Evolutionary conservation across 2,888 invertebrate genomes (phyloP), one percentile per base, ranked within the genome.

Genomic region (Trachelus stipa): DNA sequence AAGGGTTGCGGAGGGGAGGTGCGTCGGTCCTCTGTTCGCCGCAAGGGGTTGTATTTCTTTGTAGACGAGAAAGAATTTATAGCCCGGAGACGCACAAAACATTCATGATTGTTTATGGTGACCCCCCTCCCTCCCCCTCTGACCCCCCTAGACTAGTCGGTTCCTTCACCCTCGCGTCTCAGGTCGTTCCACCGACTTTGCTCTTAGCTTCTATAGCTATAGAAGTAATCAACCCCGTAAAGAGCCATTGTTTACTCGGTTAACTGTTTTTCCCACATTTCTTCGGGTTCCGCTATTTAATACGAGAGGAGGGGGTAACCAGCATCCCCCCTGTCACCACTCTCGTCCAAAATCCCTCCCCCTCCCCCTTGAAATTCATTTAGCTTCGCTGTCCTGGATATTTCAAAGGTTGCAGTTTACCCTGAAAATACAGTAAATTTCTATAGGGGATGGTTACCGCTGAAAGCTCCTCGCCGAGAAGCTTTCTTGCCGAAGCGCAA

Each of bases 31-130:
- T 23, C 23, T 9, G 23, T 56, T 56, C 56, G 56, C 23, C 23
- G 56, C 56, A 2, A 9, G 23, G 56, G 56, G 56, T 56, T 56
- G 78, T 85, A 83, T 85, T 83, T 83, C 79, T 83, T 79, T 81
- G 88, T 83, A 80, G 85, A 84, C 84, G 81, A 69, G 85, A 86
- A 86, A 86, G 86, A 88, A 89, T 89, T 89, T 88, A 89, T 79
- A 83, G 75, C 75, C 68, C 40, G 56, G 78, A 75, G 77, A 77
- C 80, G 79, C 80, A 85, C 84, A 81, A 83, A 87, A 84, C 85
- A 84, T 87, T 87, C 83, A 85, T 85, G 86, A 87, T 89, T 89
- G 87, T 89, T 89, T 88, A 88, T 82, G 81, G 79, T 33, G 71
- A 3, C 35, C 35, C 11, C 35, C 11, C 35, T 12, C 3, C 11